phyloP scores from a whole-genome alignment of 2,113 vertebrate species.

The Centrocercus urophasianus region DNA sequence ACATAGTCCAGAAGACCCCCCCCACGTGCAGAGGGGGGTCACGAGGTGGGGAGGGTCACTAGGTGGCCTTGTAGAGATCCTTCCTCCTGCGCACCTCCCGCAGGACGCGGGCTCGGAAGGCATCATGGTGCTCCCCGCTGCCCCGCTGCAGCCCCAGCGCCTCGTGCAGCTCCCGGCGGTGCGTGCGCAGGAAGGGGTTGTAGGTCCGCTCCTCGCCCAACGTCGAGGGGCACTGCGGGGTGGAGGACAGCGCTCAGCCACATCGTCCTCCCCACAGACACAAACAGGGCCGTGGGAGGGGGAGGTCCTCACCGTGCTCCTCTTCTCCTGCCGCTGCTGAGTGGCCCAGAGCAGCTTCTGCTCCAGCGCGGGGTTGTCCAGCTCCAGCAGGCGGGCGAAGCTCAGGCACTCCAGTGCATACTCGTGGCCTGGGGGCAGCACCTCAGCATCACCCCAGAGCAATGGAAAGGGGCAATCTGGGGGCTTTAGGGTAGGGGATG shows the following conservation, averaged over 20 bases:
- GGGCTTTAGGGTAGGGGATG: neutral
- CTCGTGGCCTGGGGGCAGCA: slow-evolving; percentile 84
- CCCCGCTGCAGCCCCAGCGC: slow-evolving; percentile 83
- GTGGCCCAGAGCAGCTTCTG: slow-evolving; percentile 89
- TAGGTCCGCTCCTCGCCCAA: slow-evolving; percentile 92
- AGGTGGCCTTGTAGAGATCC: slow-evolving; percentile 86
- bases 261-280: neutral
- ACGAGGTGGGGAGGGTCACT: neutral
- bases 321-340: slow-evolving; percentile 86
- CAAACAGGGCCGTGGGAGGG: neutral
- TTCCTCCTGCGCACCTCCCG: slow-evolving; percentile 90
- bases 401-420: slow-evolving; percentile 94
- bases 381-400: slow-evolving; percentile 91
- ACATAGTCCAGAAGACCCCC: too few relatives aligned
- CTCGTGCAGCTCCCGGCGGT: slow-evolving; percentile 85
- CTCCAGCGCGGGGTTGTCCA: slow-evolving; percentile 82
- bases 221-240: slow-evolving; percentile 90
- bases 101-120: slow-evolving; percentile 89
- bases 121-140: slow-evolving; percentile 77
- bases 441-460: neutral
- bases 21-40: fast-evolving
- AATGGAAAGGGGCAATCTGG: neutral
- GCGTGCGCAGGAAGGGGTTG: slow-evolving; percentile 94
- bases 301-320: slow-evolving; percentile 82
- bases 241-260: neutral